Percentiles rank a stretch among this genome's conserved stretches.
Evolutionary conservation across 2,113 vertebrate genomes (phyloP).

Genomic region (Ictalurus furcatus): DNA sequence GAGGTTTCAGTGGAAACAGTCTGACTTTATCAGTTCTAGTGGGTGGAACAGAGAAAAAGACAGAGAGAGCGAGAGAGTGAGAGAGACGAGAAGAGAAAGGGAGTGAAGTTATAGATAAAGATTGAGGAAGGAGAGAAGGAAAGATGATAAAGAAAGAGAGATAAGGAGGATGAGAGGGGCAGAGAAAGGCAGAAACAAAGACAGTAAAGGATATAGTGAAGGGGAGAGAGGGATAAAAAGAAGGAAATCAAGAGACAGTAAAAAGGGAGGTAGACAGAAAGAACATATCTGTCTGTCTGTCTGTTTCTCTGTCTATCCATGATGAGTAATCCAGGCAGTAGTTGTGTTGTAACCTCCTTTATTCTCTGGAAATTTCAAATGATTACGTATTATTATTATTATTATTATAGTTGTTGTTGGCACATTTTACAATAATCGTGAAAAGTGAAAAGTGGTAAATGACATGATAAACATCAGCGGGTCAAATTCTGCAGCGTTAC

Average conservation of each 20-base stretch:
- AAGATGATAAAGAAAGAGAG: background rate
- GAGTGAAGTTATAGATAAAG: background rate
- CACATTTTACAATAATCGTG: background rate
- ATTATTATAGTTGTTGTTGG: background rate
- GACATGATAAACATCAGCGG: background rate
- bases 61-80: no score
- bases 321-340: background rate
- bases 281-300: background rate
- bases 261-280: background rate
- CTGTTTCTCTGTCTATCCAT: background rate
- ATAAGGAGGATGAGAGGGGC: background rate
- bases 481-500: background rate
- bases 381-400: no score
- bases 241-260: background rate
- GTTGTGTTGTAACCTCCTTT: background rate
- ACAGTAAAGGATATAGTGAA: background rate
- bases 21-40: slow-evolving; percentile 4
- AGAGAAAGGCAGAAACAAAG: background rate
- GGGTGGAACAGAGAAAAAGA: background rate
- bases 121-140: slow-evolving; percentile 5
- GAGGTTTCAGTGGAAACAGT: background rate
- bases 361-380: background rate
- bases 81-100: background rate
- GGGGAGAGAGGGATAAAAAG: background rate
- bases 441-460: background rate